Conservation (phyloP, 2,888 invertebrate species). For the Thecocarcelia acutangulata region DNA sequence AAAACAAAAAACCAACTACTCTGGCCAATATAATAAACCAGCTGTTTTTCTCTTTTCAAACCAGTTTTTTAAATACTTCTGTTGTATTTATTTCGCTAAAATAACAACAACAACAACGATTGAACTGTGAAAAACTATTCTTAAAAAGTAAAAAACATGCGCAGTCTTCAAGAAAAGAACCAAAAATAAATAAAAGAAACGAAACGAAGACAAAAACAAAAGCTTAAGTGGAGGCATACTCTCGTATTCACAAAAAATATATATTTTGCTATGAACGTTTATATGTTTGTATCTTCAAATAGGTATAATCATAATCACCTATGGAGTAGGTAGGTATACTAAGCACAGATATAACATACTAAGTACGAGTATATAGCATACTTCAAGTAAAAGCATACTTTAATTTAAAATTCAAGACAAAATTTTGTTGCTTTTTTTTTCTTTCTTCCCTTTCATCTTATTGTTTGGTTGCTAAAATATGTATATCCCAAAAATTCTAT, state of each 20-base stretch:
- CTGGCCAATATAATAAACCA: slow-evolving; percentile 36
- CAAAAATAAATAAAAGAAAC: slow-evolving; percentile 24
- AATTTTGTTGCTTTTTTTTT: too few species aligned
- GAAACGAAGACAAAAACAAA: slow-evolving; percentile 28
- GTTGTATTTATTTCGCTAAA: slow-evolving; percentile 7
- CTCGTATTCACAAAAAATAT: slow-evolving; percentile 38
- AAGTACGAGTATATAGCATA: not conserved
- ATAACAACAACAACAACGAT: slow-evolving; percentile 28
- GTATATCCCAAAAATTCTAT: too few species aligned
- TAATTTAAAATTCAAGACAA: too few species aligned
- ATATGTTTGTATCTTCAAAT: not conserved
- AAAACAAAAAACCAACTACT: not conserved
- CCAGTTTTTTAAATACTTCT: slow-evolving; percentile 41
- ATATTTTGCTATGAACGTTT: not conserved
- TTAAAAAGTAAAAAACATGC: slow-evolving; percentile 58
- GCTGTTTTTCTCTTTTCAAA: slow-evolving; percentile 52
- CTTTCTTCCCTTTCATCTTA: too few species aligned
- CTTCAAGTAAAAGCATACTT: not conserved
- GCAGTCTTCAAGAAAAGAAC: slow-evolving; percentile 43
- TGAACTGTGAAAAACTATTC: slow-evolving; percentile 49
- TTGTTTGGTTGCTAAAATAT: too few species aligned
- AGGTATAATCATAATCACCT: not conserved
- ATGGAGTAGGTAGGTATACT: too few species aligned
- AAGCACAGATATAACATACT: not conserved
- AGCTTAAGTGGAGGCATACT: slow-evolving; percentile 25